A percentile compares a stretch with the other conserved stretches of the same genome.
These are phyloP conservation scores for Euglossa dilemma DNA, from an alignment of 1,140 invertebrate genomes.

Conservation along the genomic window DNA sequence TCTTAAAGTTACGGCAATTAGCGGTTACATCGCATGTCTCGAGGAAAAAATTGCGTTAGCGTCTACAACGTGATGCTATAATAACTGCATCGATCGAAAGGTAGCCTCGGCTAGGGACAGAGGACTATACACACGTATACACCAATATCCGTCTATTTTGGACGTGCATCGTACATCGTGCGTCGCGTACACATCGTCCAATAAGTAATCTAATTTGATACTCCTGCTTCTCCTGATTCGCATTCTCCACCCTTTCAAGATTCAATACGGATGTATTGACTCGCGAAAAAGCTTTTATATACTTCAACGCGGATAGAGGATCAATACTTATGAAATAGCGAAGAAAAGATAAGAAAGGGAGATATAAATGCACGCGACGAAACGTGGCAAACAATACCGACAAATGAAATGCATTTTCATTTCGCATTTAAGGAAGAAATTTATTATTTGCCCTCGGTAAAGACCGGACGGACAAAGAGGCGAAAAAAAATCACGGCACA, in stretches of 20 bases:
- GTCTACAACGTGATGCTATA: conserved; percentile 1
- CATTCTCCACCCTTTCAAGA: conserved; percentile 60
- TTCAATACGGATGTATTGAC: conserved; percentile 62
- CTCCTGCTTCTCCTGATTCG: conserved; percentile 57
- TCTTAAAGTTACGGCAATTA: not conserved
- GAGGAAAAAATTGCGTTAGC: conserved; percentile 14
- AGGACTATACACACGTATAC: not conserved
- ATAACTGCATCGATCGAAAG: conserved; percentile 35
- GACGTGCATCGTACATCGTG: conserved; percentile 3
- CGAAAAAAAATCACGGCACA: too few relatives aligned
- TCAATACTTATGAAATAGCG: conserved; percentile 34
- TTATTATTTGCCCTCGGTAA: not conserved
- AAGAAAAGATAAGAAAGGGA: not conserved
- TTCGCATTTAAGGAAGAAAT: too few relatives aligned
- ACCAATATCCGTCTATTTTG: conserved; percentile 43
- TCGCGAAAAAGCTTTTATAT: conserved; percentile 35
- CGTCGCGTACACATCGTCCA: conserved; percentile 46
- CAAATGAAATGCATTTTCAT: not conserved
- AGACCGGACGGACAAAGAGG: not conserved
- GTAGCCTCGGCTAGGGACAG: not conserved
- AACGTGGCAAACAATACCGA: not conserved
- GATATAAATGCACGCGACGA: not conserved
- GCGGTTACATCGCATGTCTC: not conserved
- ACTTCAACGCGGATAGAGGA: conserved; percentile 6
- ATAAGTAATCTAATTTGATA: conserved; percentile 68